A percentile compares a stretch with the other conserved stretches of the same genome.
phyloP scores from a whole-genome alignment of 2,113 vertebrate species.

The Python bivittatus region DNA sequence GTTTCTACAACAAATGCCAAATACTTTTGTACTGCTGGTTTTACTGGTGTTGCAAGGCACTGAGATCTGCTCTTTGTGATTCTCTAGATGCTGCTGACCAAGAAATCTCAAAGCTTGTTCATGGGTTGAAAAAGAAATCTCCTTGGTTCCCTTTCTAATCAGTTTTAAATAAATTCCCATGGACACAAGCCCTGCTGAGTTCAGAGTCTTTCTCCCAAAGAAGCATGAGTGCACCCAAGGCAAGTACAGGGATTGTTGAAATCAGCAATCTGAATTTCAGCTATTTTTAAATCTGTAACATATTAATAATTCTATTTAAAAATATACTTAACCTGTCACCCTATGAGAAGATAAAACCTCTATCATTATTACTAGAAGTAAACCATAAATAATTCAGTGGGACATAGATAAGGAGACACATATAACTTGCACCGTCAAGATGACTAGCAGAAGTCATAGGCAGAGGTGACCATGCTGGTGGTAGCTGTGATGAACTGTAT shows the following conservation, averaged over 20 bases:
- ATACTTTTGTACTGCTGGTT: background rate
- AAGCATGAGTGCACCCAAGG: background rate
- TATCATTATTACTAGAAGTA: background rate
- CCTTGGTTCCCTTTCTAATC: background rate
- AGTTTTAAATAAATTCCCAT: background rate
- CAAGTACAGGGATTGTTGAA: background rate
- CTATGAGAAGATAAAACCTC: background rate
- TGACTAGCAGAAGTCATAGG: background rate
- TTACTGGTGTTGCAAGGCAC: background rate
- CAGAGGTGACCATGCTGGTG: background rate
- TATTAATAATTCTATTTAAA: background rate
- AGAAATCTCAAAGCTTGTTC: accelerated
- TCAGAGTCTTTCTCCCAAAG: background rate
- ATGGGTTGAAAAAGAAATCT: constrained; percentile 21
- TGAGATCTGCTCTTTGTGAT: constrained; percentile 4
- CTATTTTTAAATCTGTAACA: background rate
- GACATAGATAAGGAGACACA: background rate
- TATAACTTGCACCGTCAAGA: background rate
- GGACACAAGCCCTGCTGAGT: background rate
- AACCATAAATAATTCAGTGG: background rate
- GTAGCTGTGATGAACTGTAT: background rate
- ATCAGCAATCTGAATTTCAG: background rate
- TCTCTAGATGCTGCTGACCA: constrained; percentile 3
- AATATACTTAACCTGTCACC: background rate
- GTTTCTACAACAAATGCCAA: constrained; percentile 27